phyloP scores from a whole-genome alignment of 2,888 invertebrate species.

The Aethes cnicana region DNA sequence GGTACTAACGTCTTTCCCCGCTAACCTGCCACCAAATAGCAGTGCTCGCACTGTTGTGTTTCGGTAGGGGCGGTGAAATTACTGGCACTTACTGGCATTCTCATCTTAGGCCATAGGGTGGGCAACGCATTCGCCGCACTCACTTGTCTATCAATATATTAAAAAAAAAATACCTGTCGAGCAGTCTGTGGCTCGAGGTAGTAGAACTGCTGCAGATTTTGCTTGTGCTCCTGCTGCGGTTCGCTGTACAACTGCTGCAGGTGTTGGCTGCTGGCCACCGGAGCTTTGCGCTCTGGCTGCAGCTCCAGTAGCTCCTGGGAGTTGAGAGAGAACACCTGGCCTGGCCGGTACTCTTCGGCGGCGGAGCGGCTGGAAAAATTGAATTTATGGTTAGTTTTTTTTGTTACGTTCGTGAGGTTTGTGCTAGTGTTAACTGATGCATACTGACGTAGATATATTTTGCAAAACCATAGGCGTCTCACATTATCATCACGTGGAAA shows the following conservation, averaged over 20 bases:
- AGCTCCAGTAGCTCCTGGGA: constrained; percentile 67
- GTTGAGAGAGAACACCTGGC: constrained; percentile 73
- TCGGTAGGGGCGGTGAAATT: too few species aligned
- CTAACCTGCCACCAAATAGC: too few species aligned
- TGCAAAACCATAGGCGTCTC: too few species aligned
- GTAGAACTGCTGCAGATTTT: constrained; percentile 66
- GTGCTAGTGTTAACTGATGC: too few species aligned
- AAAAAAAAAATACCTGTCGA: constrained; percentile 51
- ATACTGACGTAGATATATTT: too few species aligned
- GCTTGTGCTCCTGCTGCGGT: constrained; percentile 64
- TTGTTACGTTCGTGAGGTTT: too few species aligned
- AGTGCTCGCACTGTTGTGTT: too few species aligned
- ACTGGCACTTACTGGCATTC: too few species aligned
- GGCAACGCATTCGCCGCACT: too few species aligned
- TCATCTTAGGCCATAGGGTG: too few species aligned
- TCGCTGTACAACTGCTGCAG: constrained; percentile 65
- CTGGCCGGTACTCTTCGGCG: constrained; percentile 66
- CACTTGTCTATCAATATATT: not conserved
- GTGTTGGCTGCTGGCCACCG: constrained; percentile 55
- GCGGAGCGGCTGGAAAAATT: constrained; percentile 52
- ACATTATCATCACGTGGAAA: too few species aligned
- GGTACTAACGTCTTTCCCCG: too few species aligned
- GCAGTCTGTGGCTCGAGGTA: constrained; percentile 65
- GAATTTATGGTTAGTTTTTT: constrained; percentile 6
- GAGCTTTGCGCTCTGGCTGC: constrained; percentile 70